Base-by-base conservation (phyloP, 2,888 invertebrate species). In the Ditylenchus weischeri region DNA sequence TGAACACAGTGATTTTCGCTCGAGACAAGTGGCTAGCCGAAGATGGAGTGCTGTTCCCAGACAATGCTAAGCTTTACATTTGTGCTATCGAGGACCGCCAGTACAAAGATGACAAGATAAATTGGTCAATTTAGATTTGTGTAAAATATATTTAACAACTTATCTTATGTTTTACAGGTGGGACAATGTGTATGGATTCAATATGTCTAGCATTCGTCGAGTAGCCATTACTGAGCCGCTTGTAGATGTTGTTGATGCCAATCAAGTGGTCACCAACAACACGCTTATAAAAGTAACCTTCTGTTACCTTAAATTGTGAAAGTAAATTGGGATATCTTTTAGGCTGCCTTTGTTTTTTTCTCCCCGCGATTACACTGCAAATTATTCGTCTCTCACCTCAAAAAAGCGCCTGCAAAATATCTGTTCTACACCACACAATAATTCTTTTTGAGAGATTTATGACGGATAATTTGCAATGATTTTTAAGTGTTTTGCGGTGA, bases 31-130 rank as follows among this genome's bases (percentile, higher is more conserved):
- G 96, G 98, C 88, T 98, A 57, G 86, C 85, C 8, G 67, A 69
- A 4, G 78, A 90, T 80, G 96, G 95, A 68, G 89, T 94, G 87
- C 88, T 96, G 79, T 94, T 96, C 86, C 95, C 95, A 0, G 89
- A 89, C 83, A 84, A 92, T 82, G 96, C 96, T 73, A 93, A 93
- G 0, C 86, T 99, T 54, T 96, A 91, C 85, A 90, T 99, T 65
- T 92, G 92, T 72, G 87, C 86, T 58, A 88, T 88, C 73, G 88
- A 88, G 85, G 98, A 99, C 85, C 88, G 96, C 23, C 96, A 98
- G 86, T 99, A 99, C 86, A 99, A 98, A 85, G 96, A 98, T 83
- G 98, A 98, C 85, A 99, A 99, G 86, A 98, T 99, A 78, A 95
- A 98, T 86, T 99, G 98, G 87, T 79, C 84, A 79, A 36, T 23